Conservation (phyloP, 2,888 invertebrate species). For the Parnassius glacialis region DNA sequence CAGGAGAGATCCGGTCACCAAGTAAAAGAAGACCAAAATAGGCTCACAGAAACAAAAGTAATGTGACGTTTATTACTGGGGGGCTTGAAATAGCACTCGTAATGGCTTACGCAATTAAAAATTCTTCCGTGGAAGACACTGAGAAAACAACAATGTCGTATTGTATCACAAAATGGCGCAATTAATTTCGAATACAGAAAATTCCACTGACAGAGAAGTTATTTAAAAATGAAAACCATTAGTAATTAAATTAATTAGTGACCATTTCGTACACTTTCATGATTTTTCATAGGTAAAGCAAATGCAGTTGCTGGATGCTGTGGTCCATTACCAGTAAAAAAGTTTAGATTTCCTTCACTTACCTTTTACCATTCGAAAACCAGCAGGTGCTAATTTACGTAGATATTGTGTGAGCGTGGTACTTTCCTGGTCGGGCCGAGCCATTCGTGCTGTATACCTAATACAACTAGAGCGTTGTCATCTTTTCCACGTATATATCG, state of each 20-base stretch:
- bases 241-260: no score
- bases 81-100: conserved; percentile 18
- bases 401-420: no score
- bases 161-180: conserved; percentile 15
- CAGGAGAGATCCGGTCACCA: not conserved
- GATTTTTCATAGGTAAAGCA: no score
- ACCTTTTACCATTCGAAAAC: no score
- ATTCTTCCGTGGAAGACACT: conserved; percentile 23
- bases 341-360: not conserved
- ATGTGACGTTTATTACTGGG: conserved; percentile 25
- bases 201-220: not conserved
- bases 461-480: no score
- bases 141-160: conserved; percentile 16
- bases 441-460: no score
- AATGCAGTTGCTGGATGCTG: no score
- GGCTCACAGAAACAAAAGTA: conserved; percentile 24
- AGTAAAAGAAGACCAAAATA: conserved; percentile 17
- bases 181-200: conserved; percentile 18
- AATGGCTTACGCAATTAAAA: conserved; percentile 31
- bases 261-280: no score
- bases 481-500: no score
- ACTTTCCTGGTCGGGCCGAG: no score
- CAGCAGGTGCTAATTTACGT: no score
- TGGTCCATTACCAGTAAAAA: not conserved
- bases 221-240: not conserved